Conservation (phyloP, 1,140 invertebrate species). For the Papilio dardanus region DNA sequence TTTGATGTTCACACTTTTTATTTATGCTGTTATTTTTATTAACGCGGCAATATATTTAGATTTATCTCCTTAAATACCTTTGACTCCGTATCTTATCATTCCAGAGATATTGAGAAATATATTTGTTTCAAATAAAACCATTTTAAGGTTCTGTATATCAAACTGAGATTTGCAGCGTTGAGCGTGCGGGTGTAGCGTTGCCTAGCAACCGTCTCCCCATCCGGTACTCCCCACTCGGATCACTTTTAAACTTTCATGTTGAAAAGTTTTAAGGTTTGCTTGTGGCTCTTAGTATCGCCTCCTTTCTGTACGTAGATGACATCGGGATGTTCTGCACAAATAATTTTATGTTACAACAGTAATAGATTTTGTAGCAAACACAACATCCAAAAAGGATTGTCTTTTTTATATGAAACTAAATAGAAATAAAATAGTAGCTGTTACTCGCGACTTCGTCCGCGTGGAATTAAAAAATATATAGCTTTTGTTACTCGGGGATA, state of each 20-base stretch:
- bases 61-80: not conserved
- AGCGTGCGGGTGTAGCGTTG: slow-evolving; percentile 63
- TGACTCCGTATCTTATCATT: not conserved
- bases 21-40: too few relatives aligned
- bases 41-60: not conserved
- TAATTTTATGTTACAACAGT: not conserved
- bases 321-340: slow-evolving; percentile 4
- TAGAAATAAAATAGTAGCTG: too few relatives aligned
- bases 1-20: too few relatives aligned
- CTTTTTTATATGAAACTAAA: too few relatives aligned
- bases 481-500: too few relatives aligned
- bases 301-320: slow-evolving; percentile 66
- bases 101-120: slow-evolving; percentile 43
- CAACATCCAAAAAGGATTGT: too few relatives aligned
- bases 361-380: too few relatives aligned
- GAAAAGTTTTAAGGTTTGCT: slow-evolving; percentile 79
- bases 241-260: slow-evolving; percentile 82
- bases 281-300: slow-evolving; percentile 68
- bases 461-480: too few relatives aligned
- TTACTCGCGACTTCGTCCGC: too few relatives aligned
- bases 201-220: slow-evolving; percentile 63
- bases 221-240: slow-evolving; percentile 55
- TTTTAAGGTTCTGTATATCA: slow-evolving; percentile 66
- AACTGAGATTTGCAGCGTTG: slow-evolving; percentile 70
- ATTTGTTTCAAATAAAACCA: slow-evolving; percentile 60